Evolutionary conservation across 2,888 invertebrate species (phyloP).

Genomic region (Nomada fucata): DNA sequence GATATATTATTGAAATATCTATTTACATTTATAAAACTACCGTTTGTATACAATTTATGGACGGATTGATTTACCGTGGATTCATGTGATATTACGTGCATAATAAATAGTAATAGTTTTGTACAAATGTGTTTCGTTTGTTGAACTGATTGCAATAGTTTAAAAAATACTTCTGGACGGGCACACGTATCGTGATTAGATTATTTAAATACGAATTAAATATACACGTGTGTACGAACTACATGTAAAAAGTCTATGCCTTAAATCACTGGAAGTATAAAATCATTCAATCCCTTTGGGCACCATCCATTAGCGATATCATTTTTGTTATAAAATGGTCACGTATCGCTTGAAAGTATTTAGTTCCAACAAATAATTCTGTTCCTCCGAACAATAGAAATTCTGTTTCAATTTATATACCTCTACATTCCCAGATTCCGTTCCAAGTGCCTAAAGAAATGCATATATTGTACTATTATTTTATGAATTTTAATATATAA

Average conservation of each 20-base stretch:
- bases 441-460: conserved; percentile 84
- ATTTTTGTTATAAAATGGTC: conserved; percentile 75
- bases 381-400: conserved; percentile 81
- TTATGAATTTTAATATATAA: neutral
- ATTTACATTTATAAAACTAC: conserved; percentile 52
- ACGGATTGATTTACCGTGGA: conserved; percentile 20
- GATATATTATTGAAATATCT: conserved; percentile 41
- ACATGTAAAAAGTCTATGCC: neutral
- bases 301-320: neutral
- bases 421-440: conserved; percentile 83
- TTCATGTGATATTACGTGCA: conserved; percentile 31
- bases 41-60: conserved; percentile 44
- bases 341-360: conserved; percentile 85
- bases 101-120: conserved; percentile 41
- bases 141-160: conserved; percentile 1
- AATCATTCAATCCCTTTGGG: conserved; percentile 34
- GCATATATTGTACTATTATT: neutral
- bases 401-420: conserved; percentile 84
- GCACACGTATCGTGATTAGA: neutral
- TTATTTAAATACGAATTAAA: conserved; percentile 34
- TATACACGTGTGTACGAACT: neutral
- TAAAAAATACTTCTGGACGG: conserved; percentile 15
- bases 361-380: conserved; percentile 83
- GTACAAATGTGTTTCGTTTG: conserved; percentile 19
- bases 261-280: conserved; percentile 50